Evolutionary conservation across 1,140 invertebrate genomes (phyloP).

Genomic region (Oryzaephilus surinamensis): DNA sequence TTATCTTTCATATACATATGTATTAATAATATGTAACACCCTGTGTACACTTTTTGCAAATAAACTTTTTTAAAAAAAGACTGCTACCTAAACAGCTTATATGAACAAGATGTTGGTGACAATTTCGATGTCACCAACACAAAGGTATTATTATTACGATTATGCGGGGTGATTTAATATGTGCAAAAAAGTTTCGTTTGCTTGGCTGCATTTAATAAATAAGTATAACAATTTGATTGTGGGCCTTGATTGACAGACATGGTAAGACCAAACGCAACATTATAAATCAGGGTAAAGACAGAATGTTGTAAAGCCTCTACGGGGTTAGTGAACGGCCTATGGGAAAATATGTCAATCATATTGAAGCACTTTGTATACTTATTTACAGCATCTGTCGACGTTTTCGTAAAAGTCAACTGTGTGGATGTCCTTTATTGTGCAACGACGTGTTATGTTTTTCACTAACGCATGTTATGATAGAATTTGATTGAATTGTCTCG

Average conservation of each 20-base stretch:
- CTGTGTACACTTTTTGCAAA: neutral
- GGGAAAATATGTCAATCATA: constrained; percentile 26
- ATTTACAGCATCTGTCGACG: constrained; percentile 25
- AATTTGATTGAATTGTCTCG: constrained; percentile 14
- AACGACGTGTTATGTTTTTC: constrained; percentile 21
- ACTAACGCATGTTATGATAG: constrained; percentile 17
- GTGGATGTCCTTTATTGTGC: constrained; percentile 23
- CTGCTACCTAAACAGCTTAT: no score
- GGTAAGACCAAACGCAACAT: constrained; percentile 5
- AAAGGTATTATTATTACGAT: neutral
- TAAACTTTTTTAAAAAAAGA: neutral
- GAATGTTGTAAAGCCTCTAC: constrained; percentile 5
- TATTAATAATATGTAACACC: neutral
- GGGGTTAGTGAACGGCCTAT: constrained; percentile 13
- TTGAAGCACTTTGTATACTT: constrained; percentile 18
- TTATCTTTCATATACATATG: neutral
- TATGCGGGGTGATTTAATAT: neutral
- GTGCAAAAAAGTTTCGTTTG: neutral
- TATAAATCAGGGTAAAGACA: constrained; percentile 6
- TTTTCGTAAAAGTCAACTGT: constrained; percentile 17
- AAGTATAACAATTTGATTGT: constrained; percentile 11
- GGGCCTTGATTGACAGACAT: constrained; percentile 14
- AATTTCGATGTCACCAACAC: no score
- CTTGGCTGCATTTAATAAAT: neutral
- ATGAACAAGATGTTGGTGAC: no score